Evolutionary conservation across 2,113 vertebrate genomes (phyloP).

Genomic region (Gulo gulo): DNA sequence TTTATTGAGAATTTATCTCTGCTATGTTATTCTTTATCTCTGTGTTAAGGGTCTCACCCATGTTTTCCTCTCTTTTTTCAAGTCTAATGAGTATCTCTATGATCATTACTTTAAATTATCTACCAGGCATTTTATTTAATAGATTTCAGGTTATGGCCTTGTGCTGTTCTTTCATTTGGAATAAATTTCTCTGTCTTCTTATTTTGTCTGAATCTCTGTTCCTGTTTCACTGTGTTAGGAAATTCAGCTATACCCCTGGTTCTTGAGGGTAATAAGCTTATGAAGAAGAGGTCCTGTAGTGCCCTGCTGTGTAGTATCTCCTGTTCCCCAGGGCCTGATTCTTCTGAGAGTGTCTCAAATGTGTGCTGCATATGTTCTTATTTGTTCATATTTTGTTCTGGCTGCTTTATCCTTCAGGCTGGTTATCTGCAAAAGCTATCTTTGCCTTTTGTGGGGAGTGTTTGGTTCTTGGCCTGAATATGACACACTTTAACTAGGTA

Average conservation of each 20-base stretch:
- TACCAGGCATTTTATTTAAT: background rate
- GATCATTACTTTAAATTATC: background rate
- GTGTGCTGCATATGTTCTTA: background rate
- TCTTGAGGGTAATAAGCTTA: background rate
- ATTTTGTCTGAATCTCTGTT: background rate
- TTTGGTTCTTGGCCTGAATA: background rate
- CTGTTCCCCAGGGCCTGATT: background rate
- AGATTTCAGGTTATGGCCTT: background rate
- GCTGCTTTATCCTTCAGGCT: background rate
- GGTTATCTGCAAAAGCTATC: background rate
- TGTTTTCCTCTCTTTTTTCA: background rate
- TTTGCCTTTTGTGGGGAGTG: background rate
- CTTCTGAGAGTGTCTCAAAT: background rate
- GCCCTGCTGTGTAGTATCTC: background rate
- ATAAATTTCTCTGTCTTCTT: background rate
- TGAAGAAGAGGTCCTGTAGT: background rate
- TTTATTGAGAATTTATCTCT: background rate
- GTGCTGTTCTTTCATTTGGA: background rate
- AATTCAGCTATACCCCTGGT: background rate
- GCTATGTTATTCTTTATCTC: background rate
- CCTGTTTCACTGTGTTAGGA: background rate
- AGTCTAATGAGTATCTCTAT: background rate
- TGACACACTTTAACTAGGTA: background rate
- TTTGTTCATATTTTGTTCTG: background rate
- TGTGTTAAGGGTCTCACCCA: background rate